Percentiles rank a stretch among this genome's conserved stretches.
phyloP scores from a whole-genome alignment of 35 echinoderm and acorn worm species.

The Hemicentrotus pulcherrimus region DNA sequence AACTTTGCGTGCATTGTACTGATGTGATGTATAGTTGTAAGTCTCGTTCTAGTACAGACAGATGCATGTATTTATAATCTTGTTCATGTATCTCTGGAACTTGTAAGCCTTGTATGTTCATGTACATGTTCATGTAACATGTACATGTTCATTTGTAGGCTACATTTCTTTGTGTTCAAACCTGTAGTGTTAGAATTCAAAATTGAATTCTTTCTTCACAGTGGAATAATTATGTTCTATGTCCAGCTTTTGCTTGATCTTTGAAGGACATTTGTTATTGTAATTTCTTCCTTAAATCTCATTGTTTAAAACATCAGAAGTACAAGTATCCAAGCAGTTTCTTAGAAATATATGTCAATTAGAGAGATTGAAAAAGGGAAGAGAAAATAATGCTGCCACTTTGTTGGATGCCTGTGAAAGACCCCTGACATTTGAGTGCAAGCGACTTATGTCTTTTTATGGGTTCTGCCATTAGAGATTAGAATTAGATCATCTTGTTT shows the following conservation, averaged over 20 bases:
- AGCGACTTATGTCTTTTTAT: conserved; percentile 4
- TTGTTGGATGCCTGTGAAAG: background rate
- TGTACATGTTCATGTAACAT: no score
- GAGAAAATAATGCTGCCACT: background rate
- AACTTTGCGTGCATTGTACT: no score
- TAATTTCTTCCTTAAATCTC: no score
- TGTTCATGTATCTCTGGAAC: no score
- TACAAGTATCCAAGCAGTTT: background rate
- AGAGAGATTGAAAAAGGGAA: background rate
- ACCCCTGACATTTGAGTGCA: background rate
- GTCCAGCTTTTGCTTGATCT: no score
- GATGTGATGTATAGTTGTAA: no score
- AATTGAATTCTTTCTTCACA: no score
- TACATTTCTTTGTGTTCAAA: background rate
- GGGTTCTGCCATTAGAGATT: background rate
- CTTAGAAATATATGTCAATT: background rate
- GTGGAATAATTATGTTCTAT: no score
- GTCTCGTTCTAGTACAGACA: no score
- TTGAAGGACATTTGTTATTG: no score
- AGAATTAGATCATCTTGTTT: background rate
- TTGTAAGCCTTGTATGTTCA: no score
- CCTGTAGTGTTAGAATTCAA: background rate
- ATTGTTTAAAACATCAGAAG: background rate
- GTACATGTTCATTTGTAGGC: background rate
- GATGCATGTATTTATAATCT: no score